Percentiles rank a stretch among this genome's conserved stretches.
These are phyloP conservation scores for Bubo bubo DNA, from an alignment of 2,113 vertebrate species.

Conservation along the genomic window DNA sequence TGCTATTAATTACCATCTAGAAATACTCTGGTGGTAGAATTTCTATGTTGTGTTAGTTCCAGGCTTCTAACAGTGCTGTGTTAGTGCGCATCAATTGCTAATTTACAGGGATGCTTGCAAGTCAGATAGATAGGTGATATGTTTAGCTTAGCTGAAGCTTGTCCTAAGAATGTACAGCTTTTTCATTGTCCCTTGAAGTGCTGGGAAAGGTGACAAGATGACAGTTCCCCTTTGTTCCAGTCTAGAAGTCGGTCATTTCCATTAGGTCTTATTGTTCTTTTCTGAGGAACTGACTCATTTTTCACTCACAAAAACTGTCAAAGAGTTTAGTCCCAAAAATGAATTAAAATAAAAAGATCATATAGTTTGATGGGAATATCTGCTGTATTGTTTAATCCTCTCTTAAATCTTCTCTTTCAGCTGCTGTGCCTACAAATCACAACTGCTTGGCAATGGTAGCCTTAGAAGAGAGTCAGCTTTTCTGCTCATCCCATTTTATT, in stretches of 20 bases:
- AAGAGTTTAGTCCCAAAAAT: background rate
- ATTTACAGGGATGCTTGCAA: background rate
- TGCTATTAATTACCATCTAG: background rate
- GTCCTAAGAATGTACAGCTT: background rate
- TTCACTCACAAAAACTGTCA: background rate
- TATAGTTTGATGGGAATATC: conserved; percentile 12
- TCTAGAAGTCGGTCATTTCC: background rate
- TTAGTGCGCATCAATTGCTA: background rate
- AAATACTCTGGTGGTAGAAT: background rate
- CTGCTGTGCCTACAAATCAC: background rate
- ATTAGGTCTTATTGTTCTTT: background rate
- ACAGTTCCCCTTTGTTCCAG: background rate
- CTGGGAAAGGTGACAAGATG: background rate
- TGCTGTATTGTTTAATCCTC: conserved; percentile 24
- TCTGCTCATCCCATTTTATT: background rate
- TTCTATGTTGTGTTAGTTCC: background rate
- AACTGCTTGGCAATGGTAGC: background rate
- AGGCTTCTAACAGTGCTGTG: background rate
- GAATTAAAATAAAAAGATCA: background rate
- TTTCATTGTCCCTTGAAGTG: background rate
- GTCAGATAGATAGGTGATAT: background rate
- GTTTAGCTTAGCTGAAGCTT: background rate
- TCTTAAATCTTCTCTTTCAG: background rate
- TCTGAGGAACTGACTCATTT: conserved; percentile 2
- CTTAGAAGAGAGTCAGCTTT: background rate